Conservation (phyloP, 1,140 invertebrate genomes). For the Ridgeia piscesae region DNA sequence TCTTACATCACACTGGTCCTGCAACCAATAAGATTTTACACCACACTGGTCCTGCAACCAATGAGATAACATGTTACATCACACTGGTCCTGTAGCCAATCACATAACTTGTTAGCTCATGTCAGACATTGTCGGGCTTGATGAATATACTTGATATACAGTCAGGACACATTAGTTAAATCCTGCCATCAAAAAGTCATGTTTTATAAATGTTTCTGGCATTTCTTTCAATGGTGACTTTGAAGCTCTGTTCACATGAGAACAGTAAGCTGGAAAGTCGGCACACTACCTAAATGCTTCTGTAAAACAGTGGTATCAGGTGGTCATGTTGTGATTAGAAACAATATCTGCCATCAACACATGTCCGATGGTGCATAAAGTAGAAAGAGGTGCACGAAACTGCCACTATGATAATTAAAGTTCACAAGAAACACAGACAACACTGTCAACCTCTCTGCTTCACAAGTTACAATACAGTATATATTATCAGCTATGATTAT, state of each 20-base stretch:
- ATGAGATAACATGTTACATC: too few relatives aligned
- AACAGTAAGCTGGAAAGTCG: too few relatives aligned
- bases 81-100: too few relatives aligned
- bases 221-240: neutral
- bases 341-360: neutral
- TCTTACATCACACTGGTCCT: constrained; percentile 37
- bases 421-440: neutral
- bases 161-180: neutral
- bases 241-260: neutral
- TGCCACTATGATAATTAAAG: neutral
- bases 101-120: too few relatives aligned
- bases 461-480: too few relatives aligned
- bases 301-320: neutral
- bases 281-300: neutral
- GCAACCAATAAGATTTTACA: too few relatives aligned
- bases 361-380: neutral
- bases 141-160: neutral
- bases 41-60: too few relatives aligned
- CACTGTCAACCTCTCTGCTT: too few relatives aligned
- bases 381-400: neutral
- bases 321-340: neutral
- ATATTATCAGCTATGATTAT: too few relatives aligned
- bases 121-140: too few relatives aligned
- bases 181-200: too few relatives aligned
- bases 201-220: neutral